Conservation (phyloP, 2,888 invertebrate genomes). For the Cosmia trapezina region DNA sequence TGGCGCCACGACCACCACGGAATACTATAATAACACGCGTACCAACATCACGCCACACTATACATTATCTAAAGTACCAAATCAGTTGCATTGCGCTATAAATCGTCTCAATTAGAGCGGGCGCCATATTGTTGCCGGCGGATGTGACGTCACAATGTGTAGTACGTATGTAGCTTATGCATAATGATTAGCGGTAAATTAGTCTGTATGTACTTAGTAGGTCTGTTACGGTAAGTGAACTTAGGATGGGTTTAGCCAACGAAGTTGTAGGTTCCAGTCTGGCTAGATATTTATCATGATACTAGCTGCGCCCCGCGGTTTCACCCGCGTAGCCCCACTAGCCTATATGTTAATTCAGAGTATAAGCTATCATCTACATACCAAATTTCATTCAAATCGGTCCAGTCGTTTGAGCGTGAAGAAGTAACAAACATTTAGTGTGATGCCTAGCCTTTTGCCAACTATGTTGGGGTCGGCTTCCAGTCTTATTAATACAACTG, state of each 20-base stretch:
- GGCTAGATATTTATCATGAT: background rate
- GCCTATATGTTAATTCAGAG: too few species aligned
- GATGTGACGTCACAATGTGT: conserved; percentile 59
- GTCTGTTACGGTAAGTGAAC: conserved; percentile 18
- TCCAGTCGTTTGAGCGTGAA: too few species aligned
- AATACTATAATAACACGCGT: background rate
- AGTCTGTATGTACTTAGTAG: conserved; percentile 16
- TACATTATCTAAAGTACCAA: conserved; percentile 40
- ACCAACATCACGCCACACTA: conserved; percentile 10
- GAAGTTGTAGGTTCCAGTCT: background rate
- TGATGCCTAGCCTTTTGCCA: background rate
- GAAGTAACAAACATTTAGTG: too few species aligned
- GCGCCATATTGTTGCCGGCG: conserved; percentile 57
- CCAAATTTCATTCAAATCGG: too few species aligned
- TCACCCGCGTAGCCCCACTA: too few species aligned
- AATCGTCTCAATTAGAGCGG: conserved; percentile 58
- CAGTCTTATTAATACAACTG: too few species aligned
- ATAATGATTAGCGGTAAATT: conserved; percentile 55
- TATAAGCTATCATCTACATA: too few species aligned
- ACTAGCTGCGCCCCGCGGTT: too few species aligned
- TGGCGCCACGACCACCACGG: too few species aligned
- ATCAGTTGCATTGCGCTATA: conserved; percentile 47
- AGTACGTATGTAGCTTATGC: conserved; percentile 36
- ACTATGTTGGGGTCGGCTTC: background rate
- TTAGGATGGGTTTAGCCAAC: conserved; percentile 10